Conservation (phyloP, 2,888 invertebrate species). For the Drosophila kokeensis region DNA sequence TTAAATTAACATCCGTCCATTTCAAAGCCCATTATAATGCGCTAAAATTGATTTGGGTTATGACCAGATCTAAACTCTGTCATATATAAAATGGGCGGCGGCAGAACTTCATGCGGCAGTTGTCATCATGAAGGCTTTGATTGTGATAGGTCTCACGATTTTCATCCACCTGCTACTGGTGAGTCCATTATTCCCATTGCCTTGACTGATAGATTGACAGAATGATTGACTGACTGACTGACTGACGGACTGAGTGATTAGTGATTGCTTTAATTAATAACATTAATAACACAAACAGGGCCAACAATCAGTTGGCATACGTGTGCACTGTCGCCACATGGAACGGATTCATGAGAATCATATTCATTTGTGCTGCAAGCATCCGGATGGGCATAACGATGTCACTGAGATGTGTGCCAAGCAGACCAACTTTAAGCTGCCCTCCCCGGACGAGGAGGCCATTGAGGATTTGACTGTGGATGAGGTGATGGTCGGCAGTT, state of each 20-base stretch:
- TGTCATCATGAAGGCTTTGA: constrained; percentile 20
- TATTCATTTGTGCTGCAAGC: constrained; percentile 74
- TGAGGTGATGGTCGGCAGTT: constrained; percentile 58
- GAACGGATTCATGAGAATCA: constrained; percentile 72
- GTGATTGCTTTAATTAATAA: no score
- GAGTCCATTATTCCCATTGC: neutral
- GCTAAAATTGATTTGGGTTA: constrained; percentile 39
- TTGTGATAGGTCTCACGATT: constrained; percentile 15
- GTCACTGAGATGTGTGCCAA: constrained; percentile 65
- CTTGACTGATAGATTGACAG: neutral
- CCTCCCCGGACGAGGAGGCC: constrained; percentile 63
- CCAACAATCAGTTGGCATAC: constrained; percentile 1
- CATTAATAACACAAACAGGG: constrained; percentile 1
- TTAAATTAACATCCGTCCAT: constrained; percentile 57
- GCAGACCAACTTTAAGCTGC: constrained; percentile 63
- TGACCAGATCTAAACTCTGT: constrained; percentile 1
- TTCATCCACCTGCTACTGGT: constrained; percentile 17
- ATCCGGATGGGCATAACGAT: constrained; percentile 76
- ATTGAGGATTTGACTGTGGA: constrained; percentile 68
- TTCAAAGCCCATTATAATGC: constrained; percentile 59
- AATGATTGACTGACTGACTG: neutral
- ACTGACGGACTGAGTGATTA: neutral
- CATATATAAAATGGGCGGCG: constrained; percentile 42
- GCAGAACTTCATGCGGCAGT: constrained; percentile 1
- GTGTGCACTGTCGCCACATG: constrained; percentile 54